phyloP scores from a whole-genome alignment of 2,113 vertebrate species.

The Oxyruncus cristatus region DNA sequence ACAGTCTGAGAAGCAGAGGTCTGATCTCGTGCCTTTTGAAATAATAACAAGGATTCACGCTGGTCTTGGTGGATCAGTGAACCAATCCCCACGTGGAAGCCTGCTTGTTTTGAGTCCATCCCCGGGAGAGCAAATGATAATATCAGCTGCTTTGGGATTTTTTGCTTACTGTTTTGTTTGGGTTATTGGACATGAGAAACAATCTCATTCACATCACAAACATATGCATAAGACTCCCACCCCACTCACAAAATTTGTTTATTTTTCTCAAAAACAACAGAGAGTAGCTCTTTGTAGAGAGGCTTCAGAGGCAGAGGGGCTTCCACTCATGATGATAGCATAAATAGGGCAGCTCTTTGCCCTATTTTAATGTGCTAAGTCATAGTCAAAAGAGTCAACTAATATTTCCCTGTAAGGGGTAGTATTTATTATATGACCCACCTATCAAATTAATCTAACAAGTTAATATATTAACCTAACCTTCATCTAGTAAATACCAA shows the following conservation, averaged over 20 bases:
- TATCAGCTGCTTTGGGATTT: background rate
- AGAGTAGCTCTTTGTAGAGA: too few species aligned
- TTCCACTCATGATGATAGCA: too few species aligned
- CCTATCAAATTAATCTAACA: conserved; percentile 31
- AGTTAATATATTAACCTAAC: conserved; percentile 33
- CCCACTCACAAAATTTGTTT: background rate
- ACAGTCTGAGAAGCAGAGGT: background rate
- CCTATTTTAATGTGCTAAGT: background rate
- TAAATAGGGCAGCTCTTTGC: too few species aligned
- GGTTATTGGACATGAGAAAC: background rate
- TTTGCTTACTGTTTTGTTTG: background rate
- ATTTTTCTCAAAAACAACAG: conserved; percentile 5
- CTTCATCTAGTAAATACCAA: conserved; percentile 39
- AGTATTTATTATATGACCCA: background rate
- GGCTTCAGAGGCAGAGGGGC: too few species aligned
- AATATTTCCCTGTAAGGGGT: background rate
- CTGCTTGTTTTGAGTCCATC: background rate
- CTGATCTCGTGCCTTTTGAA: background rate
- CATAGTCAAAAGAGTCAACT: background rate
- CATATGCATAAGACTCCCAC: background rate
- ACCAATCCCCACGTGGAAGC: background rate
- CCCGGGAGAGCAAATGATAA: background rate
- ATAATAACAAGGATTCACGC: background rate
- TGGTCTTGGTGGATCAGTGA: background rate
- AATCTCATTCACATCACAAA: background rate